A percentile compares a stretch with the other conserved stretches of the same genome.
Conservation (phyloP, 2,113 vertebrate genomes). For the Climacteris rufus region DNA sequence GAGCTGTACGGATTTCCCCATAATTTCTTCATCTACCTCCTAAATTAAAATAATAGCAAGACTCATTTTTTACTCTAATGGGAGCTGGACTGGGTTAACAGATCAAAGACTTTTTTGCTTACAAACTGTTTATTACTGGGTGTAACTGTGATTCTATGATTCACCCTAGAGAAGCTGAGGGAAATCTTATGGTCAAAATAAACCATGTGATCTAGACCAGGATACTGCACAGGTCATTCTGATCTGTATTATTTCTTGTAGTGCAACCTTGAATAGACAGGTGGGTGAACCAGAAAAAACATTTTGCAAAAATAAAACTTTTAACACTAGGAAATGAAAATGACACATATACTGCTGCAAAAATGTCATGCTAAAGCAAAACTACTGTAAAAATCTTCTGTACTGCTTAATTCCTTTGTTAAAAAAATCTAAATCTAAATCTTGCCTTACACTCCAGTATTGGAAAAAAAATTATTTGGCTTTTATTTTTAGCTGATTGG, state of each 20-base stretch:
- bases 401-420: background rate
- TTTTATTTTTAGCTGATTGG: slow-evolving; percentile 51
- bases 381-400: background rate
- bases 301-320: background rate
- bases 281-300: background rate
- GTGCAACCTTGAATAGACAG: background rate
- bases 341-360: background rate
- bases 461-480: background rate
- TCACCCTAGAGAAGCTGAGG: background rate
- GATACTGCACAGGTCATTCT: background rate
- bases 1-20: background rate
- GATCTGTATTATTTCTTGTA: background rate
- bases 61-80: background rate
- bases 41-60: background rate
- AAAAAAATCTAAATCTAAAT: background rate
- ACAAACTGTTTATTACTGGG: background rate
- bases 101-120: background rate
- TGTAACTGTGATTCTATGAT: background rate
- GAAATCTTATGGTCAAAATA: background rate
- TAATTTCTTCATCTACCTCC: background rate
- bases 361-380: background rate
- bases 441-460: background rate
- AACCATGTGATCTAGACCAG: background rate
- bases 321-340: background rate
- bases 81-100: background rate